Conservation (phyloP, 2,888 invertebrate genomes). For the Apocheima hispidaria region DNA sequence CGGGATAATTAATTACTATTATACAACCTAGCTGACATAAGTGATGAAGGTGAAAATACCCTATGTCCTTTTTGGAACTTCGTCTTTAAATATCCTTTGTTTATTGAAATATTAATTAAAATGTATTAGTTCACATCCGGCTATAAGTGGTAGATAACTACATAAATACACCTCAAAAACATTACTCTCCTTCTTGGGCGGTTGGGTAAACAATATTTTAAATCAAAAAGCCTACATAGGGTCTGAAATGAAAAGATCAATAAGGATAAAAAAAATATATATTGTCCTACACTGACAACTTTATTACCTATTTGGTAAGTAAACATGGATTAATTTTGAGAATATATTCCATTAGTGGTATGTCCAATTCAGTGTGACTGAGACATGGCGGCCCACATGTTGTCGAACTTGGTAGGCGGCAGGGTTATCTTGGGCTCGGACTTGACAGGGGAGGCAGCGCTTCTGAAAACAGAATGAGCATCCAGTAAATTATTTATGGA, state of each 20-base stretch:
- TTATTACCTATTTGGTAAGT: background rate
- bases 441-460: conserved; percentile 72
- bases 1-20: no score
- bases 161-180: no score
- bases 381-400: conserved; percentile 75
- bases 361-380: conserved; percentile 68
- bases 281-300: background rate
- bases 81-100: no score
- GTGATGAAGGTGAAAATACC: no score
- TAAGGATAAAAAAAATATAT: background rate
- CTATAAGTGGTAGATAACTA: no score
- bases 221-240: background rate
- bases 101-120: no score
- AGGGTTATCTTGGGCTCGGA: conserved; percentile 69
- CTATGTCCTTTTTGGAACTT: no score
- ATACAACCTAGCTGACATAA: no score
- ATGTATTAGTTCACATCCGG: no score
- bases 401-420: conserved; percentile 70
- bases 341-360: background rate
- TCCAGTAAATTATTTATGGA: background rate
- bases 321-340: background rate
- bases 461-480: conserved; percentile 55
- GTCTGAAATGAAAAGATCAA: background rate
- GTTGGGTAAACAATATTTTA: no score
- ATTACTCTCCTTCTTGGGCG: no score